A percentile compares a stretch with the other conserved stretches of the same genome.
Conservation (phyloP, 2,888 invertebrate species). For the Hydropsyche betteni region DNA sequence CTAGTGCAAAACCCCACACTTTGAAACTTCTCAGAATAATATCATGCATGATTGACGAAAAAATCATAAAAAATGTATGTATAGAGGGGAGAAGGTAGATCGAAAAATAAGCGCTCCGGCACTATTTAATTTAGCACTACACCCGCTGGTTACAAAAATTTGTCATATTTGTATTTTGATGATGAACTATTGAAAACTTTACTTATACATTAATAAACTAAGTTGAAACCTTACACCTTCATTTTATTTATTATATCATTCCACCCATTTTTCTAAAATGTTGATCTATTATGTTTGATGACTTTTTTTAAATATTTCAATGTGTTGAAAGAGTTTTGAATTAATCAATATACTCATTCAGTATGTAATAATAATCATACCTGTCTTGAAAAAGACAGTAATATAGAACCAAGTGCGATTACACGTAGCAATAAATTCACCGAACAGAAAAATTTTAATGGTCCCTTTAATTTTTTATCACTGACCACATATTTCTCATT, state of each 20-base stretch:
- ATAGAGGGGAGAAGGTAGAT: too few relatives aligned
- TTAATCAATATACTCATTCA: background rate
- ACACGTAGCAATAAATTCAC: background rate
- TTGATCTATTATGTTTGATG: background rate
- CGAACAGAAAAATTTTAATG: constrained; percentile 35
- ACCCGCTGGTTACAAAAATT: background rate
- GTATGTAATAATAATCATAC: background rate
- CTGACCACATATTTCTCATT: constrained; percentile 45
- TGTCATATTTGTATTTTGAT: background rate
- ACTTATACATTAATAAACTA: background rate
- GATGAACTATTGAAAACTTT: background rate
- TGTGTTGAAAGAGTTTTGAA: background rate
- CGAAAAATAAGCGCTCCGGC: too few relatives aligned
- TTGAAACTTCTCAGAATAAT: too few relatives aligned
- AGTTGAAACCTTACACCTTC: background rate
- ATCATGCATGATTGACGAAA: too few relatives aligned
- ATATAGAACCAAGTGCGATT: background rate
- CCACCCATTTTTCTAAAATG: background rate
- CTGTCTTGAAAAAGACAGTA: too few relatives aligned
- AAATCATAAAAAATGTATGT: too few relatives aligned
- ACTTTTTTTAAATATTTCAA: background rate
- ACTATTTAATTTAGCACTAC: too few relatives aligned
- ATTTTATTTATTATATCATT: background rate
- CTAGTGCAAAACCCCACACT: too few relatives aligned
- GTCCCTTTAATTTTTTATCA: constrained; percentile 48